Conservation (phyloP, 2,797 vertebrate species). For the Nannoperca australis region DNA sequence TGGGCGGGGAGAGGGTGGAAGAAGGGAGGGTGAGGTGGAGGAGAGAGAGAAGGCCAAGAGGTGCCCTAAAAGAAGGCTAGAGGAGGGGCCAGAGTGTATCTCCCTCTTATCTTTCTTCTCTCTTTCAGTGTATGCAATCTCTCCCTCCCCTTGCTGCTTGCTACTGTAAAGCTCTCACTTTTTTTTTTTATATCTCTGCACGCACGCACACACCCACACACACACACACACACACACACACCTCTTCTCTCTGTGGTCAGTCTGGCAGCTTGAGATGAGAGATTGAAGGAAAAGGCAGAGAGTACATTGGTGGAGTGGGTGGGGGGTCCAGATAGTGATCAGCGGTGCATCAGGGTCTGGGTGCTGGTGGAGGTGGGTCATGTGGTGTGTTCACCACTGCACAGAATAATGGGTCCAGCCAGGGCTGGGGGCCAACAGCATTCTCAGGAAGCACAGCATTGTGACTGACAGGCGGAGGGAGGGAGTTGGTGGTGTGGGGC, state of each 20-base stretch:
- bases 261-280: slow-evolving; percentile 79
- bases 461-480: slow-evolving; percentile 85
- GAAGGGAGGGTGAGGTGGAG: slow-evolving; percentile 54
- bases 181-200: background rate
- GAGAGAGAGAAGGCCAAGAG: slow-evolving; percentile 72
- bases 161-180: slow-evolving; percentile 44
- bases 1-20: slow-evolving; percentile 16
- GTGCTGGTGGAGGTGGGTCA: slow-evolving; percentile 45
- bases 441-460: slow-evolving; percentile 80
- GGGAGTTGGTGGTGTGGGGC: background rate
- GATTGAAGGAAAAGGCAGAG: slow-evolving; percentile 81
- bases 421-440: slow-evolving; percentile 70
- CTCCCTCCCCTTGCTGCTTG: slow-evolving; percentile 21
- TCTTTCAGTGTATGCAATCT: slow-evolving; percentile 57
- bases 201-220: slow-evolving; percentile 23
- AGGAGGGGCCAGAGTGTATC: slow-evolving; percentile 82
- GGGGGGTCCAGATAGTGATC: slow-evolving; percentile 84
- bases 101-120: slow-evolving; percentile 67
- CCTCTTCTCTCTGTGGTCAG: slow-evolving; percentile 49
- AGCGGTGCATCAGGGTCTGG: slow-evolving; percentile 78
- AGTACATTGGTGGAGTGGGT: slow-evolving; percentile 43
- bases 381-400: slow-evolving; percentile 37
- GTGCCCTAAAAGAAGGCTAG: slow-evolving; percentile 71
- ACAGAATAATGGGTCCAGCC: slow-evolving; percentile 55
- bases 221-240: slow-evolving; percentile 31